These are phyloP conservation scores for Rhynchonycteris naso DNA, from an alignment of 2,797 vertebrate species.

Conservation along the genomic window DNA sequence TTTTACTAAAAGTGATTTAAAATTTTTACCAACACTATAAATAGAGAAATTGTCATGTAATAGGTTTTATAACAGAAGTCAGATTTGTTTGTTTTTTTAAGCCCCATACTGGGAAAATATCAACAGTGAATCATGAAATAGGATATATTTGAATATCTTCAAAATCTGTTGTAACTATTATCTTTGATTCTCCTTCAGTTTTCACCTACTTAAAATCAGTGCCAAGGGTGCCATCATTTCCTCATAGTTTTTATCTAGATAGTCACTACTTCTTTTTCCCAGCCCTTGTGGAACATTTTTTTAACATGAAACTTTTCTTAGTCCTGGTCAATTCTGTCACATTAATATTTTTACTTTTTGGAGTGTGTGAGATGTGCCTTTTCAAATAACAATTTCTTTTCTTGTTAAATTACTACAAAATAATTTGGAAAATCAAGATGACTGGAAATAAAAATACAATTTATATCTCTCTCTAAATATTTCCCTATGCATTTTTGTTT, in stretches of 20 bases:
- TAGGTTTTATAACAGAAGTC: not conserved
- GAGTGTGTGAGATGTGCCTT: not conserved
- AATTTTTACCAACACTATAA: not conserved
- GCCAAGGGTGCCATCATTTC: not conserved
- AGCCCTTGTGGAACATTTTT: not conserved
- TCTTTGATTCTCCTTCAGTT: not conserved
- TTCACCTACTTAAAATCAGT: not conserved
- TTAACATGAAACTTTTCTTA: conserved; percentile 5
- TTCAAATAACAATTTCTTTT: not conserved
- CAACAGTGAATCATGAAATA: not conserved
- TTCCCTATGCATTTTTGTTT: not conserved
- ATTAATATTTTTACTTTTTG: not conserved
- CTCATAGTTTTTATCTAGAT: not conserved
- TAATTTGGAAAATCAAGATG: not conserved
- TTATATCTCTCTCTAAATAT: not conserved
- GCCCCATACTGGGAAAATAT: not conserved
- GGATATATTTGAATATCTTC: not conserved
- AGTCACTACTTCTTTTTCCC: not conserved
- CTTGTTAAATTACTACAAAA: conserved; percentile 22
- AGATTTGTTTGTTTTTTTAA: not conserved
- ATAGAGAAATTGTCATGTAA: not conserved
- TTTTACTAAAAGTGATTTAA: not conserved
- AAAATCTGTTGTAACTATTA: not conserved
- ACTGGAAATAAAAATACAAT: not conserved
- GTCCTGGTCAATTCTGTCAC: not conserved